Evolutionary conservation across 2,797 vertebrate species (phyloP).

Genomic region (Nannoperca obscura): DNA sequence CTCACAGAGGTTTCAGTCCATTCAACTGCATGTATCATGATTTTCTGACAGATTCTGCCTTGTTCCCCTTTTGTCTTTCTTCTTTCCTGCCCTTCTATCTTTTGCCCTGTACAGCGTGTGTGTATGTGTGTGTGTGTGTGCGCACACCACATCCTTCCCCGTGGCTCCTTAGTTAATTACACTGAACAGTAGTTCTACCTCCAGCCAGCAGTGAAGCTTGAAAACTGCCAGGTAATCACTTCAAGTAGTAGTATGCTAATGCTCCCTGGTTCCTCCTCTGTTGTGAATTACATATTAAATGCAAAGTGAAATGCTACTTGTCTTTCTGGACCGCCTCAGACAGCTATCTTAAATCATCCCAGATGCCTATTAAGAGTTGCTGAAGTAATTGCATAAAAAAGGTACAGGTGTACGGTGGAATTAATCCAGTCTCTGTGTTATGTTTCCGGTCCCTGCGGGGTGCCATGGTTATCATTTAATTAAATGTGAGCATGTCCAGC

Average conservation of each 20-base stretch:
- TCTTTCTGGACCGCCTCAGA: constrained; percentile 28
- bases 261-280: constrained; percentile 16
- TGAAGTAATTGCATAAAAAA: constrained; percentile 22
- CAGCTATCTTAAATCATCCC: constrained; percentile 42
- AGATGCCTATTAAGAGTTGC: constrained; percentile 20
- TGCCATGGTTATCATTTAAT: constrained; percentile 53
- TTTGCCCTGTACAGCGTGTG: neutral
- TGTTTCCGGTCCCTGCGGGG: constrained; percentile 14
- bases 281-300: constrained; percentile 57
- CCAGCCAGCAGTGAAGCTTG: constrained; percentile 32
- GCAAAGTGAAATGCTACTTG: constrained; percentile 46
- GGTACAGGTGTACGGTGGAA: constrained; percentile 13
- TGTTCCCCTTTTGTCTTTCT: neutral
- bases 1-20: neutral
- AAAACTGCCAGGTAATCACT: constrained; percentile 65
- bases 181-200: constrained; percentile 35
- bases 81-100: neutral
- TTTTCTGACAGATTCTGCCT: neutral
- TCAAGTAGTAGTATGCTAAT: constrained; percentile 48
- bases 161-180: constrained; percentile 49
- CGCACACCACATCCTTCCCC: constrained; percentile 10
- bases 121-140: neutral
- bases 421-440: constrained; percentile 24
- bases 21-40: neutral
- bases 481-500: constrained; percentile 4